A percentile compares a stretch with the other conserved stretches of the same genome.
Evolutionary conservation across 2,797 vertebrate species (phyloP).

Genomic region (Alca torda): DNA sequence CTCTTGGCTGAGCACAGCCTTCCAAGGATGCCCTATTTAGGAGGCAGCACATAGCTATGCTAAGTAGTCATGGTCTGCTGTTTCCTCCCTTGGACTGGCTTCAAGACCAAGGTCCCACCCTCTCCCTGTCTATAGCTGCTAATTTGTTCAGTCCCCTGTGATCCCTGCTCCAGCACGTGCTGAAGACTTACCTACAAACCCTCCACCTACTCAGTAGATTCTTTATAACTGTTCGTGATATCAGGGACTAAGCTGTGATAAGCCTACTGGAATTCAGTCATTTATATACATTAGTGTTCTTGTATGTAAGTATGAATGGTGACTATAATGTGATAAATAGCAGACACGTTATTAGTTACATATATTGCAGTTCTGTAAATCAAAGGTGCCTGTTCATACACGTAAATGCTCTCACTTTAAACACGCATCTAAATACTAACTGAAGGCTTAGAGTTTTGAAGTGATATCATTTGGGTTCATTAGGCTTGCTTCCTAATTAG

Average conservation of each 20-base stretch:
- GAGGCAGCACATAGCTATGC: background rate
- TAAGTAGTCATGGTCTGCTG: background rate
- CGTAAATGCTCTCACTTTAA: background rate
- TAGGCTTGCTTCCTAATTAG: background rate
- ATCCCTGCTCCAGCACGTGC: fast-evolving
- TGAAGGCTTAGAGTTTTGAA: background rate
- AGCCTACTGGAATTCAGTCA: background rate
- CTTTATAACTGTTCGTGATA: background rate
- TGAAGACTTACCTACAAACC: background rate
- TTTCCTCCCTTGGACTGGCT: background rate
- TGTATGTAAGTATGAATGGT: background rate
- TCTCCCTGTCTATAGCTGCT: background rate
- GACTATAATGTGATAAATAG: background rate
- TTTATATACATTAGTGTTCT: background rate
- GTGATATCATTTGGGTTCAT: background rate
- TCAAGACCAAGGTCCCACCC: background rate
- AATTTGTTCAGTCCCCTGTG: background rate
- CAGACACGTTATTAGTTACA: background rate
- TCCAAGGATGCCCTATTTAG: background rate
- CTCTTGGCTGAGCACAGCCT: fast-evolving
- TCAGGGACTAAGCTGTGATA: background rate
- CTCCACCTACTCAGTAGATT: background rate
- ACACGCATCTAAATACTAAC: background rate
- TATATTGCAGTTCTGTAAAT: background rate
- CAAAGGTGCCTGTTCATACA: fast-evolving